Evolutionary conservation across 2,797 vertebrate genomes (phyloP), one percentile per base, ranked within the genome.

Genomic region (Cyclopterus lumpus): DNA sequence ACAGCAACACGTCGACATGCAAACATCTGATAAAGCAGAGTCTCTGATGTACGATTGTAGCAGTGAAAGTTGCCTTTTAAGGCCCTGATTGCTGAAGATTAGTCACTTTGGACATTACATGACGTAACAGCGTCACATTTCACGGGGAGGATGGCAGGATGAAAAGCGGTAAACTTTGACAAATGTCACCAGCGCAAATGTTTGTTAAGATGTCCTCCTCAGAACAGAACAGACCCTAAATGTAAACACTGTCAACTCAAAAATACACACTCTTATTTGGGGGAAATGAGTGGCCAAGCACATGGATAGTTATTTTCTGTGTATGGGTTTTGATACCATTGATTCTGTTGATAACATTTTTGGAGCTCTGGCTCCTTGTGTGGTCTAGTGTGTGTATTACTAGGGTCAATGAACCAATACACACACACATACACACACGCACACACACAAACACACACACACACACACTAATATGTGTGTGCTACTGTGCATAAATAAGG

Each of bases 231-330:
- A 85, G 83, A 80, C 30, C 46, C 28, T 71, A 64, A 65, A 68
- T 54, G 77, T 92, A 92, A 93, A 91, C 86, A 92, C 79, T 89
- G 88, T 90, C 87, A 83, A 12, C 65, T 51, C 79, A 84, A 83
- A 79, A 75, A 79, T 90, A 89, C 77, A 89, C 89, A 88, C 65
- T 77, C 62, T 34, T 62, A 80, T 62, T 74, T n/a, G 57, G 40
- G 71, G 71, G 46, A 34, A 73, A 22, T 8, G 59, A 20, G 18
- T 60, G 67, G 22, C 60, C 63, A 67, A 71, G 71, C 74, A 88
- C 81, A 84, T 88, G 71, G 53, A 78, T 24, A 34, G 24, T 57
- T 30, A 18, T 48, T 62, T 54, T 70, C 3, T 64, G 8, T 55
- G 15, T 62, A 49, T 74, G 22, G 79, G 62, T 60, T 20, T 70